Base-by-base conservation (phyloP, 2,888 invertebrate species). In the Autographa pulchrina region DNA sequence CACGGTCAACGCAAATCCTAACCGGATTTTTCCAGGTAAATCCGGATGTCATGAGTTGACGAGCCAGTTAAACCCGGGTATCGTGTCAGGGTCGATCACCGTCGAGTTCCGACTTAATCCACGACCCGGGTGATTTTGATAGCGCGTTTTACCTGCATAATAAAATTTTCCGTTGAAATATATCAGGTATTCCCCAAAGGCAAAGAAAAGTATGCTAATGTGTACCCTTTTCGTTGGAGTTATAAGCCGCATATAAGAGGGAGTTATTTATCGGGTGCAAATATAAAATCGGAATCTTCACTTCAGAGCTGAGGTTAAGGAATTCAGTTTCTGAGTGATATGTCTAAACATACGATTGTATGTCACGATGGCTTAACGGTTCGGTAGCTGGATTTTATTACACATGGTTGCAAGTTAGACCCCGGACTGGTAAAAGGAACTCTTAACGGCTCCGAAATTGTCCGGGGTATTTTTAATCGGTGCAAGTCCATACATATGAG, bases 11-110 rank as follows among this genome's bases (percentile, higher is more conserved):
- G 38, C 48, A 56, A 68, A 59, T n/a, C 16, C 41, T 38, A 16
- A 25, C 38, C 11, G 56, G 48, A n/a, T 54, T 76, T 68, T 62
- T 59, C 43, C n/a, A 6, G 7, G 61, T 13, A 66, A 70, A 72
- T 61, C 48, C 68, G 67, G 65, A 52, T 62, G 65, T 68, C 61
- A 65, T 41, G 65, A 69, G 61, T n/a, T 62, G 69, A 68, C 60
- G 43, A 58, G 62, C 41, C 41, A 48, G 67, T 20, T 71, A 31
- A 71, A 52, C 65, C 60, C 52, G 65, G 62, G 41, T 74, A 67
- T 71, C 25, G 56, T 35, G 69, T 62, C 70, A 35, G 62, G 35
- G 32, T 66, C 69, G 68, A 81, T 78, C 71, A 68, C 70, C 56
- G 61, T 56, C 41, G 18, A 59, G 58, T 31, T 48, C 31, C 59